phyloP scores from a whole-genome alignment of 2,797 vertebrate species.

The Melanogrammus aeglefinus region DNA sequence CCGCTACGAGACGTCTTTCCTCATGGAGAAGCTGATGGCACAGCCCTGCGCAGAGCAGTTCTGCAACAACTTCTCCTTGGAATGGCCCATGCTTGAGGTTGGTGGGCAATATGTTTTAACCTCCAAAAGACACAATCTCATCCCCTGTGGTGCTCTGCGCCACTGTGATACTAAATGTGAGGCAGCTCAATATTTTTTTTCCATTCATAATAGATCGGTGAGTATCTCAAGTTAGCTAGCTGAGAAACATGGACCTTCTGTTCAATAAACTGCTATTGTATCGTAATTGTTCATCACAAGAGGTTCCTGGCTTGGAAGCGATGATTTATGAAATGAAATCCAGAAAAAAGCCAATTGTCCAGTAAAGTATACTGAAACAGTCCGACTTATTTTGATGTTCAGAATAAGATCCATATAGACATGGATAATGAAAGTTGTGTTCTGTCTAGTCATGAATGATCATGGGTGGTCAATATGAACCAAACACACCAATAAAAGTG shows the following conservation, averaged over 20 bases:
- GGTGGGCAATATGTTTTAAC: not conserved
- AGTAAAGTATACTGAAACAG: no score
- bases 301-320: not conserved
- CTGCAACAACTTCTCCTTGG: constrained; percentile 79
- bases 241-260: not conserved
- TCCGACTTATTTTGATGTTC: not conserved
- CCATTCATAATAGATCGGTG: not conserved
- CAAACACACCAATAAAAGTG: not conserved
- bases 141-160: no score
- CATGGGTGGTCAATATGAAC: no score
- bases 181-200: not conserved
- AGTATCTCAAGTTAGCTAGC: not conserved
- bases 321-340: not conserved
- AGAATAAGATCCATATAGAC: not conserved
- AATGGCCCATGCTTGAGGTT: constrained; percentile 81
- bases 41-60: constrained; percentile 89
- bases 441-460: no score
- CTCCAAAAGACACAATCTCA: not conserved
- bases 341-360: not conserved
- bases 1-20: constrained; percentile 77
- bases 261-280: not conserved
- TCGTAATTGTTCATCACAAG: not conserved
- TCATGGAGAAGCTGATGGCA: constrained; percentile 82
- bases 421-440: not conserved
- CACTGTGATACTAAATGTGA: not conserved